Evolutionary conservation across 1,140 invertebrate species (phyloP), one percentile per base, ranked within the genome.

Genomic region (Bombus pyrosoma): DNA sequence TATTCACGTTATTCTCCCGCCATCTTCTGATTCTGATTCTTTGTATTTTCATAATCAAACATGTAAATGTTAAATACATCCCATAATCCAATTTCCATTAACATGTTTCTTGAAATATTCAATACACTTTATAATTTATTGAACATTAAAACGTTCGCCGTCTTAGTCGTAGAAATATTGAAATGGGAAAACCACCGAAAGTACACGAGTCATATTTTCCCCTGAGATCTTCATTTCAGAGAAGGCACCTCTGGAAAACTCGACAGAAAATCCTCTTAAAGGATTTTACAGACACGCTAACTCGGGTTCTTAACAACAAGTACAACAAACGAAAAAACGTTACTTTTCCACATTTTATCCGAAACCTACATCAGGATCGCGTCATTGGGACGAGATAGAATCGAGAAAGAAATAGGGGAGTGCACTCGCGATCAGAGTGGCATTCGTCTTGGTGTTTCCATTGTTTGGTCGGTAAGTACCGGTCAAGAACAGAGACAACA

Each of bases 401-500:
- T 13, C 43, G 15, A 25, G 37, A 57, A 53, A 41, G 59, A 47
- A 41, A 59, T 37, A 78, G 25, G 57, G 47, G 59, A 59, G 87
- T 32, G 80, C 43, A 79, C 64, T 87, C 41, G 66, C 68, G 85
- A 89, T 87, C 81, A 87, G 68, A 89, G 69, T 80, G 43, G 41
- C 77, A 81, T 81, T 89, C 81, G 64, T 69, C 62, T 37, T 86
- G 74, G 78, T 57, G 74, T 68, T 87, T 69, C 89, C 34, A 90
- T 90, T 89, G 87, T 89, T 85, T 57, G 34, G 9, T 32, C 32
- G 32, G 53, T 47, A 85, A 90, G 80, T 87, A 79, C 85, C 87
- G 85, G 87, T 89, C 85, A 62, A 66, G n/a, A 81, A 89, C 81
- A 87, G 89, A 90, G 80, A 34, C 37, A 74, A 79, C 72, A 69